Conservation (phyloP, 2,113 vertebrate species). For the Collichthys lucidus region DNA sequence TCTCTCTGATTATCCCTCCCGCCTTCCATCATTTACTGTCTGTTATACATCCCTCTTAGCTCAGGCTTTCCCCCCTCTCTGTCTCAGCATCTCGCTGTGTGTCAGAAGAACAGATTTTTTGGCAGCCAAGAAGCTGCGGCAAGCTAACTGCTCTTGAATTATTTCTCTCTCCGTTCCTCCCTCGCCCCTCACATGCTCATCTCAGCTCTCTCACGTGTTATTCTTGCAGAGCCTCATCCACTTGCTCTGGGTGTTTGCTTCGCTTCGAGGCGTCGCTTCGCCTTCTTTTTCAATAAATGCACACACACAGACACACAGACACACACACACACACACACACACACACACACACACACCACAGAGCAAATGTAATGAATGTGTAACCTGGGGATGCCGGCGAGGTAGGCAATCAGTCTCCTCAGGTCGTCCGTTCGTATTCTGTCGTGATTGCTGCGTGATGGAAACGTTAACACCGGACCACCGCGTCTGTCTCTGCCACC, state of each 20-base stretch:
- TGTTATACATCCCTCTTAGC: conserved; percentile 54
- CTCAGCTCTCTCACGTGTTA: conserved; percentile 57
- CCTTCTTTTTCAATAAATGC: neutral
- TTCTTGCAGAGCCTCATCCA: conserved; percentile 15
- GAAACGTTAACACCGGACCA: conserved; percentile 97
- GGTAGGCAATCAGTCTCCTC: conserved; percentile 94
- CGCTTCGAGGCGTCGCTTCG: neutral
- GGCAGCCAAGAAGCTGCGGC: conserved; percentile 40
- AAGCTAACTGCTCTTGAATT: conserved; percentile 52
- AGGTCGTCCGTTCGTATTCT: conserved; percentile 99
- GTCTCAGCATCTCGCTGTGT: conserved; percentile 40
- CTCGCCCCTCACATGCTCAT: conserved; percentile 59
- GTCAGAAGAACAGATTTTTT: conserved; percentile 39
- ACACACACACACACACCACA: conserved; percentile 1
- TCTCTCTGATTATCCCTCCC: conserved; percentile 56
- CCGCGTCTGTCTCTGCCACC: conserved; percentile 98
- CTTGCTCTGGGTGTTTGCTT: conserved; percentile 25
- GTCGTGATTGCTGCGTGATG: conserved; percentile 98
- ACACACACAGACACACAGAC: neutral
- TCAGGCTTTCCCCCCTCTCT: conserved; percentile 58
- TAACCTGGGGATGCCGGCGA: conserved; percentile 97
- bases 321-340: neutral
- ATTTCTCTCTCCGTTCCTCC: conserved; percentile 34
- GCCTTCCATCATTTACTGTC: conserved; percentile 51
- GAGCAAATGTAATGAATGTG: conserved; percentile 15